These are phyloP conservation scores for Aphis gossypii DNA, from an alignment of 1,140 invertebrate species.

Conservation along the genomic window DNA sequence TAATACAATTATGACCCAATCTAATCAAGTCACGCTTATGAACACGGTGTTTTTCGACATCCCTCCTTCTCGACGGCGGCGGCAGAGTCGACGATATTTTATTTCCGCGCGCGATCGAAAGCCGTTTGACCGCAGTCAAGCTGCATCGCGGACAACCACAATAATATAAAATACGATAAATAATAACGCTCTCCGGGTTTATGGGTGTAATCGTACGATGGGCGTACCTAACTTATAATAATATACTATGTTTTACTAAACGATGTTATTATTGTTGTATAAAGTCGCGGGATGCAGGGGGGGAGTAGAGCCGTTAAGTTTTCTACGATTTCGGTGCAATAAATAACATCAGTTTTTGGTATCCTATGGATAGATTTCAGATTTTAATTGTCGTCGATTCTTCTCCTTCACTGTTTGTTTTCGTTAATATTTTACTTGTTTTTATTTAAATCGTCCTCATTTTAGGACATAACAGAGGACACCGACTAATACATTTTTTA, in stretches of 20 bases:
- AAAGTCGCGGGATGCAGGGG: too few relatives aligned
- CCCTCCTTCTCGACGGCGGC: neutral
- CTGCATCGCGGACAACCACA: neutral
- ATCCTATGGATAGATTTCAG: neutral
- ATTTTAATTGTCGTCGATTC: neutral
- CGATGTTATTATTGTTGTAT: neutral
- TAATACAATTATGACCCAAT: constrained; percentile 5
- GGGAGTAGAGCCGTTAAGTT: neutral
- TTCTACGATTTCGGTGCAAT: neutral
- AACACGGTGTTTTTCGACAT: constrained; percentile 1
- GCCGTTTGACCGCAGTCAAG: neutral
- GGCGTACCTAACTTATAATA: neutral
- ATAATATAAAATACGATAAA: constrained; percentile 9
- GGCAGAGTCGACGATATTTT: neutral
- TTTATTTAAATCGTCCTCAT: too few relatives aligned
- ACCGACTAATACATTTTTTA: too few relatives aligned
- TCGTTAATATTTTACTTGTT: too few relatives aligned
- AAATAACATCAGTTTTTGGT: neutral
- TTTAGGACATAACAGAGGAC: too few relatives aligned
- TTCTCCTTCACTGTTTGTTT: too few relatives aligned
- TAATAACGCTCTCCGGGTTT: neutral
- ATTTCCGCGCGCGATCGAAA: neutral
- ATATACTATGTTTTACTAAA: neutral
- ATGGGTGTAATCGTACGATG: neutral
- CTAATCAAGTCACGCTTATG: constrained; percentile 3